Base-by-base conservation (phyloP, 2,888 invertebrate species). In the Metalampra italica region DNA sequence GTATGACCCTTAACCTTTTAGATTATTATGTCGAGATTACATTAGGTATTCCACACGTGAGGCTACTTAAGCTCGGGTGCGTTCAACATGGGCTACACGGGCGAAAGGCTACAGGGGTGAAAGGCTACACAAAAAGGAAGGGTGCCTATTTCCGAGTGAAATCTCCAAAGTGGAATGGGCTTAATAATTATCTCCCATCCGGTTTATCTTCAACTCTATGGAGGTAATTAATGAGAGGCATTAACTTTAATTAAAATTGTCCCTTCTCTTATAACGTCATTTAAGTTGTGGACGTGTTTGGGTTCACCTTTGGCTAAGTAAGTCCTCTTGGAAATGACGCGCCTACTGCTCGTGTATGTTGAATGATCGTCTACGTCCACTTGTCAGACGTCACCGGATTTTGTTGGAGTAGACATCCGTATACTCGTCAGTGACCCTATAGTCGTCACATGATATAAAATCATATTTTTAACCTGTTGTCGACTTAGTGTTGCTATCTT, bases 191-290 rank as follows among this genome's bases (percentile, higher is more conserved):
- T 71, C 68, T 65, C 59, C 60, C 62, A 62, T 68, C 70, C 58
- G 59, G 63, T 68, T 73, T 74, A 77, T 73, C 70, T 67, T 55
- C 51, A 62, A 63, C 67, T 66, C 68, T 64, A 63, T 60, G 60
- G 53, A 55, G 52, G 63, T 67, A 69, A 73, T 59, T 59, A 71
- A 77, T 72, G 66, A 53, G 43, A 50, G 51, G 62, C 70, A 73
- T 75, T 71, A 67, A 64, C 56, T 71, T 75, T 71, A 75, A 76
- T 77, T 74, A 71, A 75, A 75, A 70, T 2, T 60, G 57, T 62
- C 51, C 52, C 59, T 51, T 52, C 52, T 49, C 54, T 61, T 64
- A 54, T 54, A 61, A 49, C 56, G 56, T 57, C 49, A 54, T 53
- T 47, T 41, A 57, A 44, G 51, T 56, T 52, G 46, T 52, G 57